Evolutionary conservation across 2,888 invertebrate genomes (phyloP).

Genomic region (Trachelus stipa): DNA sequence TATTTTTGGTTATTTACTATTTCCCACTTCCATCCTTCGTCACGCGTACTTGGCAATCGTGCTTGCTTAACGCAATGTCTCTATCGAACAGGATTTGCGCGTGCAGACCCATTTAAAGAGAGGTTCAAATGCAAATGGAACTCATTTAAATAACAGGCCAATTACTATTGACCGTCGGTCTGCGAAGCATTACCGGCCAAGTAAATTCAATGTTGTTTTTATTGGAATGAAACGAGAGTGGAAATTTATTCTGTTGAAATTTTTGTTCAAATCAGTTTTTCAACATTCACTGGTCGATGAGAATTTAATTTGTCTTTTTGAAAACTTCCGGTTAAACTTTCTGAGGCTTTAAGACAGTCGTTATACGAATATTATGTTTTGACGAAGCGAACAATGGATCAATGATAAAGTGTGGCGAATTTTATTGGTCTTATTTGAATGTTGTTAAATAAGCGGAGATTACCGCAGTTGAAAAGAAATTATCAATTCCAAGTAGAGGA

Average conservation of each 20-base stretch:
- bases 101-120: background rate
- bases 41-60: background rate
- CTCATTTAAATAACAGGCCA: constrained; percentile 20
- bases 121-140: constrained; percentile 19
- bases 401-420: background rate
- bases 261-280: background rate
- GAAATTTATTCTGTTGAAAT: background rate
- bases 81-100: constrained; percentile 1
- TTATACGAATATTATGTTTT: background rate
- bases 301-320: background rate
- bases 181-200: constrained; percentile 1
- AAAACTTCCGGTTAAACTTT: background rate
- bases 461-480: background rate
- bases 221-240: background rate
- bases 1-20: background rate
- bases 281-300: background rate
- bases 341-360: background rate
- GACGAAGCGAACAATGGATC: background rate
- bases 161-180: constrained; percentile 16
- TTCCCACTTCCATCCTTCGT: background rate
- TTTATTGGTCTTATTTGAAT: background rate
- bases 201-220: constrained; percentile 10
- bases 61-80: background rate
- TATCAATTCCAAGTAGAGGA: background rate
- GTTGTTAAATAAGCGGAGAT: background rate